Base-by-base conservation (phyloP, 2,888 invertebrate species). In the Caradrina kadenii region DNA sequence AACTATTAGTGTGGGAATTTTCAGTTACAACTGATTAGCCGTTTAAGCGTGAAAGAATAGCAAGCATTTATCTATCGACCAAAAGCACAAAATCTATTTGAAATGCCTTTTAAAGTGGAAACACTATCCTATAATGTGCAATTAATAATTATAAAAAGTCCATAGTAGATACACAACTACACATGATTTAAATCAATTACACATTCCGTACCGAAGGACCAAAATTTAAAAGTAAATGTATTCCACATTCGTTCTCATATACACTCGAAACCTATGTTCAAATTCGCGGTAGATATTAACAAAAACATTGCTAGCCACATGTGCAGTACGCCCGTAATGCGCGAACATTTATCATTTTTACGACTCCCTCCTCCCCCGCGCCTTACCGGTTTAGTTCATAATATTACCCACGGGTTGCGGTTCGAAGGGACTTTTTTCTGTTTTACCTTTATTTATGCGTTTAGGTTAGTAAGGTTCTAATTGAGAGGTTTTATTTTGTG, bases 341-440 rank as follows among this genome's bases (percentile, higher is more conserved):
- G 80, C 77, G 86, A 62, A 79, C 84, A 82, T 87, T 87, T 83
- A 77, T 87, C 87, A 87, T 86, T 80, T 87, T 87, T 87, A 87
- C 81, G 86, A 86, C 65, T 68, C 53, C 70, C 64, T 52, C 65
- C 58, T 53, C n/a, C 52, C 35, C 26, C 62, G 19, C 52, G 35
- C 62, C 65, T 81, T 67, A 64, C 83, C 63, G 70, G 77, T 81
- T 77, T 76, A 84, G 84, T 85, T 84, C 80, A 84, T 84, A 77
- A 85, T 80, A 76, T 85, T 80, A 82, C 67, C 70, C 79, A 70
- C 69, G 69, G 62, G 53, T 49, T 62, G 62, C 13, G 77, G 63
- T 68, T 76, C n/a, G 26, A 73, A 69, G 58, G 59, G 59, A 59
- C 31, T 53, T 64, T 72, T 78, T 78, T 64, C 59, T 74, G 52